Base-by-base conservation (phyloP, 2,888 invertebrate genomes). In the Sclerodermus sp. region DNA sequence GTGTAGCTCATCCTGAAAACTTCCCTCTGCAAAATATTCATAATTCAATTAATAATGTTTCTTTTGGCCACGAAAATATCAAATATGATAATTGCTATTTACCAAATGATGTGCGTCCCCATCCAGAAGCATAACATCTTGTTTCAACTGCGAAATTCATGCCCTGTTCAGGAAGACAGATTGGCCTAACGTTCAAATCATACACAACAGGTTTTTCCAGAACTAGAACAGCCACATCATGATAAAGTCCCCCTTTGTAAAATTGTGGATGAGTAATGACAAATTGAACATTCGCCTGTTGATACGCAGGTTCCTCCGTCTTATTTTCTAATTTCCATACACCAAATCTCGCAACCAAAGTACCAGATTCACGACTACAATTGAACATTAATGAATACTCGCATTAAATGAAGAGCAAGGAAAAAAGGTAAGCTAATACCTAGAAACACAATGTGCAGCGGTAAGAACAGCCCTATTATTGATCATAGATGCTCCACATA, bases 401-500 rank as follows among this genome's bases (percentile, higher is more conserved):
- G n/a, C n/a, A n/a, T 30, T 31, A 31, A 14, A 39, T 16, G 23
- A 44, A 37, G 18, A 16, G 44, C 16, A 31, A 18, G 10, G 10
- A 30, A 30, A 30, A 30, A 30, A 30, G 3, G 39, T 17, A 39
- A 34, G 31, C 36, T 45, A 60, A 44, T 59, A 76, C 76, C 68
- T 68, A 10, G 48, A 42, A 15, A 90, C 85, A 70, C 90, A 90
- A 76, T 94, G 93, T 0, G 91, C 91, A 0, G 91, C 90, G 0
- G 93, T 93, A 1, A 93, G 68, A 0, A 91, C 87, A 0, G 89
- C 88, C 45, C 80, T 80, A 0, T 88, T 86, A 53, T 88, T 87
- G 55, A 93, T 88, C 39, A 93, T 77, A 0, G 91, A 87, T 0
- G 89, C 93, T 0, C 92, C 93, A 34, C 91, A 92, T 8, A 87